Conservation (phyloP, 2,113 vertebrate species). For the Phylloscopus whistleri region DNA sequence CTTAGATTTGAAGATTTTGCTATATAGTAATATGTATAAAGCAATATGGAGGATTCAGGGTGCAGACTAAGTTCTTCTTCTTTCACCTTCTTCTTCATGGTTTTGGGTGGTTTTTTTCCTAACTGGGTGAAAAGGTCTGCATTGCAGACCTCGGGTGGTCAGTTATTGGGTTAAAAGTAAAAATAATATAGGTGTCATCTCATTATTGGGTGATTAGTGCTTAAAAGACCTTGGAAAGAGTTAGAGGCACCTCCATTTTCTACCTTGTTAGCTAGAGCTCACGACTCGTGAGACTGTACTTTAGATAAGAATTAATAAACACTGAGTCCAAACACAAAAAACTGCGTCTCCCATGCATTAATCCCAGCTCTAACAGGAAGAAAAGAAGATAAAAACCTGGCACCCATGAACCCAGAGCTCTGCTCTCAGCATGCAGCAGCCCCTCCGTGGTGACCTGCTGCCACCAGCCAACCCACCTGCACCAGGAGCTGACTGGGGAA, state of each 20-base stretch:
- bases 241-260: neutral
- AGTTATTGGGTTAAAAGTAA: neutral
- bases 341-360: neutral
- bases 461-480: neutral
- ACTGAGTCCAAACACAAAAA: neutral
- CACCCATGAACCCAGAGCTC: neutral
- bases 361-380: neutral
- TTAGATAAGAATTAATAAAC: neutral
- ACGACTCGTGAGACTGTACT: neutral
- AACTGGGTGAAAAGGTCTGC: neutral
- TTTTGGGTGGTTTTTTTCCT: neutral
- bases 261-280: neutral
- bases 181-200: neutral
- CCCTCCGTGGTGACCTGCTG: neutral
- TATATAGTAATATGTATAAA: neutral
- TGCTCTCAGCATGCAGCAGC: neutral
- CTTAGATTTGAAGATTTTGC: neutral
- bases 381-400: neutral
- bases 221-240: neutral
- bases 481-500: rapidly evolving
- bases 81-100: neutral
- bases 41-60: neutral
- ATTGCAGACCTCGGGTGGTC: neutral
- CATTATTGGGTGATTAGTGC: neutral
- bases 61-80: neutral